These are phyloP conservation scores for Drosophila prostipennis DNA, from an alignment of 2,888 invertebrate genomes.

Conservation along the genomic window DNA sequence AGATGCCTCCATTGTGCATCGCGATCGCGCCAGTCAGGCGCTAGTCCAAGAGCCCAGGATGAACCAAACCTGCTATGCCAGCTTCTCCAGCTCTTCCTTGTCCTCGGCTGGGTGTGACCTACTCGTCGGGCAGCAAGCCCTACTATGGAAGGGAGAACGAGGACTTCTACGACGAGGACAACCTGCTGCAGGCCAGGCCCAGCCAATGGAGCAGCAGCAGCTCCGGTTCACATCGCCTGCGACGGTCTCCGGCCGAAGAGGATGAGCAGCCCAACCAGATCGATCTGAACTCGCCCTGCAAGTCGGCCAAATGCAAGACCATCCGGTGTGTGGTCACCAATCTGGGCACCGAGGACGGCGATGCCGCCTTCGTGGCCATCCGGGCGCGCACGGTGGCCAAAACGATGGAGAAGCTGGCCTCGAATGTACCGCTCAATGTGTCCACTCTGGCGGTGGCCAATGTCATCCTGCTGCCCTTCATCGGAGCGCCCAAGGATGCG, in stretches of 20 bases:
- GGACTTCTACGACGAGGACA: constrained; percentile 79
- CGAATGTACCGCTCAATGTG: constrained; percentile 86
- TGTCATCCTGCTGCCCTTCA: constrained; percentile 90
- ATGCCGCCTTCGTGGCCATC: constrained; percentile 90
- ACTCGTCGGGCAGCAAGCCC: constrained; percentile 67
- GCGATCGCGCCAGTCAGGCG: constrained; percentile 82
- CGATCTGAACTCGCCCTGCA: constrained; percentile 85
- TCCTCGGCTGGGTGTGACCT: constrained; percentile 27
- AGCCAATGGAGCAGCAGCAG: constrained; percentile 51
- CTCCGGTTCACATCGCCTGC: constrained; percentile 53
- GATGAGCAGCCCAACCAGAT: constrained; percentile 58
- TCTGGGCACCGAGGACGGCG: constrained; percentile 88
- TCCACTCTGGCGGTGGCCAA: constrained; percentile 91
- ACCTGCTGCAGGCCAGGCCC: constrained; percentile 47
- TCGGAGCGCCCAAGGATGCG: constrained; percentile 86
- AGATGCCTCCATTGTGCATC: constrained; percentile 84
- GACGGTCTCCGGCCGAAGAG: constrained; percentile 40
- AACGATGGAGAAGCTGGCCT: constrained; percentile 90
- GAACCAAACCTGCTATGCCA: constrained; percentile 40
- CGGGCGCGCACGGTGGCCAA: constrained; percentile 92
- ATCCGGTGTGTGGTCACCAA: constrained; percentile 91
- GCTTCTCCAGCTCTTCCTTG: background rate
- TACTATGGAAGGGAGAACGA: constrained; percentile 80
- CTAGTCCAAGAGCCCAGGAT: constrained; percentile 44
- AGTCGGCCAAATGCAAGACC: constrained; percentile 89